phyloP scores from a whole-genome alignment of 2,797 vertebrate species.

The Neostethus bicornis region DNA sequence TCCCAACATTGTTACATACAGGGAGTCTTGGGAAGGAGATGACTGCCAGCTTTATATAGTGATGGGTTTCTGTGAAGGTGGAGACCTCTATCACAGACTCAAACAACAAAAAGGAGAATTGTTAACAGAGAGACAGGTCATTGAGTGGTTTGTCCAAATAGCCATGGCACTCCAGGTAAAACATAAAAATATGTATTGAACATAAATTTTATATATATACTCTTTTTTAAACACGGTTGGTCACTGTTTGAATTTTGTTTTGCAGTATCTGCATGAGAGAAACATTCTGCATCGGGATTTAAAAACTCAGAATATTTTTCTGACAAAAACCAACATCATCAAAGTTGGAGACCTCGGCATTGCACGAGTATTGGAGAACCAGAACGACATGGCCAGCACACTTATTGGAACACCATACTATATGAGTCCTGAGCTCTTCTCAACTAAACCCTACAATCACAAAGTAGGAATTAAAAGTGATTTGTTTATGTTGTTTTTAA shows the following conservation, averaged over 20 bases:
- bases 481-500: too few relatives aligned
- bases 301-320: constrained; percentile 98
- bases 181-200: constrained; percentile 9
- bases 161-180: constrained; percentile 95
- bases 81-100: constrained; percentile 95
- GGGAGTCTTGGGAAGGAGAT: constrained; percentile 94
- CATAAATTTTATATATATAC: not conserved
- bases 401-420: constrained; percentile 98
- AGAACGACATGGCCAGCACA: constrained; percentile 97
- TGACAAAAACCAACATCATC: constrained; percentile 95
- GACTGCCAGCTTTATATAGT: constrained; percentile 93
- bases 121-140: constrained; percentile 90
- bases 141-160: constrained; percentile 99
- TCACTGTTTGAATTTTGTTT: constrained; percentile 17
- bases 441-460: constrained; percentile 96
- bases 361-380: constrained; percentile 91
- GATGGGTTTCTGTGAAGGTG: constrained; percentile 98
- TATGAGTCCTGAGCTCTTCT: constrained; percentile 98
- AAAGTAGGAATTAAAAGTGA: too few relatives aligned
- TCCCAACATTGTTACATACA: constrained; percentile 97
- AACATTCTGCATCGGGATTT: constrained; percentile 95
- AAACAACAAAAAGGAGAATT: constrained; percentile 93
- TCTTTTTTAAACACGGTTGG: not conserved
- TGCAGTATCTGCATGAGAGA: constrained; percentile 95
- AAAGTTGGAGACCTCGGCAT: constrained; percentile 99